These are phyloP conservation scores for Tigriopus californicus DNA, from an alignment of 2,888 invertebrate species.

Conservation along the genomic window DNA sequence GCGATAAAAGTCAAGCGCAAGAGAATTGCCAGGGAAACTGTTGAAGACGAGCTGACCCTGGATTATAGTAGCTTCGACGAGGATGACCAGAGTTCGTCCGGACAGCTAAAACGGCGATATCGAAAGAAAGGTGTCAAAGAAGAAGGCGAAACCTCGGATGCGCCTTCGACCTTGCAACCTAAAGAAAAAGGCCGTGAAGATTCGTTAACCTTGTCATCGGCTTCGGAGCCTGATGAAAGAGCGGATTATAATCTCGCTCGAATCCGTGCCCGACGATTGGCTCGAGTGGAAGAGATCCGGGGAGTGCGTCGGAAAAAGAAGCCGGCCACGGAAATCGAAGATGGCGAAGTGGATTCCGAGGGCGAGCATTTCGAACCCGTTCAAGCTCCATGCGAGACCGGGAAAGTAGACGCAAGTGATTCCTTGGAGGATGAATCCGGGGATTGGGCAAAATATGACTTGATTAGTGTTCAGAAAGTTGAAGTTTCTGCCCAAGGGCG, in stretches of 20 bases:
- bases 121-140: neutral
- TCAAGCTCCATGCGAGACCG: neutral
- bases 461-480: neutral
- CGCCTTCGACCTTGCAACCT: neutral
- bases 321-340: slow-evolving; percentile 8
- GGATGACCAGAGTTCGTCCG: neutral
- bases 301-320: neutral
- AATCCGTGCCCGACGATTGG: neutral
- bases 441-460: neutral
- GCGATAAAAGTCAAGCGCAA: neutral
- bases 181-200: neutral
- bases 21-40: neutral
- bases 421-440: neutral
- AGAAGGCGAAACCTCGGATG: neutral
- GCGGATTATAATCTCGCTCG: neutral
- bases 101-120: neutral
- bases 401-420: neutral
- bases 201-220: neutral
- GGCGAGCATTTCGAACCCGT: slow-evolving; percentile 5
- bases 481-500: no score
- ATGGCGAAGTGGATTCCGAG: slow-evolving; percentile 13
- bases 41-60: neutral
- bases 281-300: neutral
- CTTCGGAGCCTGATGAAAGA: neutral
- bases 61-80: neutral